A percentile compares a stretch with the other conserved stretches of the same genome.
phyloP scores from a whole-genome alignment of 1,140 invertebrate species.

The Drosophila ogumai region DNA sequence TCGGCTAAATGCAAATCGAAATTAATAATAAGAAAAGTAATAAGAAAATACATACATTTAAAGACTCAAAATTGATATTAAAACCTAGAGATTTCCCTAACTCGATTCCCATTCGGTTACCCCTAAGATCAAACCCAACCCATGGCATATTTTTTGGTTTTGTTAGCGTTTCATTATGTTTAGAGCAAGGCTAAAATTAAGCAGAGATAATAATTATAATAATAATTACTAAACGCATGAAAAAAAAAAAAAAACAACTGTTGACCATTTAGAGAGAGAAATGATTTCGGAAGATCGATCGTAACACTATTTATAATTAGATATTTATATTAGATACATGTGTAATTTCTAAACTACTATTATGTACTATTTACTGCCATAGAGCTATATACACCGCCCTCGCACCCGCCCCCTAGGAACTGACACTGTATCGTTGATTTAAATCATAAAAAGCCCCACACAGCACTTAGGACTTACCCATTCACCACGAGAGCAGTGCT shows the following conservation, averaged over 20 bases:
- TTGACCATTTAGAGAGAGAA: constrained; percentile 67
- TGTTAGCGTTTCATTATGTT: constrained; percentile 59
- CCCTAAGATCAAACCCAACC: constrained; percentile 13
- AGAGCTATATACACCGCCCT: constrained; percentile 62
- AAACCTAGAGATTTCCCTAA: constrained; percentile 1
- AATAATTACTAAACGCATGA: constrained; percentile 21
- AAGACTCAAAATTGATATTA: constrained; percentile 33
- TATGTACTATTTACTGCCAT: constrained; percentile 82
- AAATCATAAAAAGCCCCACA: constrained; percentile 1
- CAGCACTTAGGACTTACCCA: constrained; percentile 23
- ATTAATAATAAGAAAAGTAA: constrained; percentile 8
- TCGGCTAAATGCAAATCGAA: constrained; percentile 12
- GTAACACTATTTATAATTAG: constrained; percentile 70
- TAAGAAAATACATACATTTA: constrained; percentile 10
- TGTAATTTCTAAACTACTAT: constrained; percentile 70
- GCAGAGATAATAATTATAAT: constrained; percentile 45
- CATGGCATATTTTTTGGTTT: constrained; percentile 57
- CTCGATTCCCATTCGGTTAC: constrained; percentile 6
- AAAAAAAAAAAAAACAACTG: constrained; percentile 51
- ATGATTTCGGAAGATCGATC: constrained; percentile 53
- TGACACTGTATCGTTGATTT: constrained; percentile 29
- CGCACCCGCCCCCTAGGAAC: constrained; percentile 26
- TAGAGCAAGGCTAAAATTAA: constrained; percentile 53
- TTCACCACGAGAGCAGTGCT: constrained; percentile 31
- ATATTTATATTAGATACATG: constrained; percentile 71